Base-by-base conservation (phyloP, 2,113 vertebrate genomes). In the Brachyhypopomus gauderio region DNA sequence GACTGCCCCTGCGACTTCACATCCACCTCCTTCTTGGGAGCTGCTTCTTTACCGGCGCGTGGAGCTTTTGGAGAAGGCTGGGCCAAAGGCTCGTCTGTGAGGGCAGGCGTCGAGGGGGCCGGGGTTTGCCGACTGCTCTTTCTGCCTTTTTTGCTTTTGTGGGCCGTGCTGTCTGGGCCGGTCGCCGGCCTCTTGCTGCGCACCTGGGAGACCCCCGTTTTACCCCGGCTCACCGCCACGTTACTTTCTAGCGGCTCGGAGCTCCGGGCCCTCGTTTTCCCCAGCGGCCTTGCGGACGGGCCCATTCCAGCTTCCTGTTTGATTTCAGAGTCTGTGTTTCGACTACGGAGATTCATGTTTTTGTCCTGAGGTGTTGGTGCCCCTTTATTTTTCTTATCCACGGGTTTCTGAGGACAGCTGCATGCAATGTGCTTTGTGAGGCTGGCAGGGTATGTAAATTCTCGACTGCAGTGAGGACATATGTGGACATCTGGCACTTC, bases 381-480 rank as follows among this genome's bases (percentile, higher is more conserved):
- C 3, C 74, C 88, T 87, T 95, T 97, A 89, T 94, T 98, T 38
- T 94, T 91, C 80, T 94, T 94, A 45, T 89, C 84, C 14, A 91
- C 90, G 3, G 96, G 96, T 81, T 97, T 99, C 91, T 95, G 95
- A 89, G 98, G 98, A 84, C 98, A 99, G 91, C 96, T 99, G 55
- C 96, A 90, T 0, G 93, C 93, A 0, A 97, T 95, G 0, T 99
- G 98, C 38, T 99, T 99, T 25, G 90, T 95, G 87, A 99, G 92
- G 84, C 98, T 99, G 0, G 96, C 96, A 0, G 95, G 92, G 38
- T 99, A 99, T 0, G 96, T 99, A 82, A 99, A 99, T 89, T 95
- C 96, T 0, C 97, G 88, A 11, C 86, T 93, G 82, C 98, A 99
- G 90, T 98, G 95, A 0, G 97, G 97, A 72, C 98, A 99, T 84